Evolutionary conservation across 2,888 invertebrate genomes (phyloP), one percentile per base, ranked within the genome.

Genomic region (Lysandra bellargus): DNA sequence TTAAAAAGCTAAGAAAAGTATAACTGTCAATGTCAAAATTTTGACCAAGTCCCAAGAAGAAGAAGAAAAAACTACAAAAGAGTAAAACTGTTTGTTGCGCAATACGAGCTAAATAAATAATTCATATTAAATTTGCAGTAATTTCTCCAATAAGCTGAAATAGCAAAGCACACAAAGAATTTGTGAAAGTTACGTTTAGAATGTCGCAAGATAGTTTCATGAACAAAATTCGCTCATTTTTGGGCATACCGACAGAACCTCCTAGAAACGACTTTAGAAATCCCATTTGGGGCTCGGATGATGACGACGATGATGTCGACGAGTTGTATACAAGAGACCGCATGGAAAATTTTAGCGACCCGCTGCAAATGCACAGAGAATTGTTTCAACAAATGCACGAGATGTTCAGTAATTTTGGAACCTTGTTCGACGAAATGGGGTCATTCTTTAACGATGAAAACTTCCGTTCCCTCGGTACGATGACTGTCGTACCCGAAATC

Each of bases 271-370:
- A 94, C 83, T 94, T 94, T 83, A 89, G 94, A 78, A 94, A 94
- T 84, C 94, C 94, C 4, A 93, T 94, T 83, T 94, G 94, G 94
- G 90, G 89, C 79, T 90, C 91, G 5, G 93, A 93, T 80, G 93
- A 93, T 81, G 93, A 93, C 82, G 88, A 88, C 82, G 88, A 88
- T 40, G 94, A 93, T 81, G 92, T 88, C 3, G 93, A 93, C 82
- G 94, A 94, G 82, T 86, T 94, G 23, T 94, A 92, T 81, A 85
- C 89, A 12, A 89, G 89, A 82, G 87, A 90, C 9, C 87, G 89
- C 76, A 85, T 89, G 17, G 82, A 85, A 4, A 85, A 84, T 78
- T 83, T 85, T 17, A 82, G 82, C 40, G 86, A 89, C 80, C 86
- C 87, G 0, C 53, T 84, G 1, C 88, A 90, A 61, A 78, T 93